Evolutionary conservation across 2,888 invertebrate genomes (phyloP).

Genomic region (Pammene fasciana): DNA sequence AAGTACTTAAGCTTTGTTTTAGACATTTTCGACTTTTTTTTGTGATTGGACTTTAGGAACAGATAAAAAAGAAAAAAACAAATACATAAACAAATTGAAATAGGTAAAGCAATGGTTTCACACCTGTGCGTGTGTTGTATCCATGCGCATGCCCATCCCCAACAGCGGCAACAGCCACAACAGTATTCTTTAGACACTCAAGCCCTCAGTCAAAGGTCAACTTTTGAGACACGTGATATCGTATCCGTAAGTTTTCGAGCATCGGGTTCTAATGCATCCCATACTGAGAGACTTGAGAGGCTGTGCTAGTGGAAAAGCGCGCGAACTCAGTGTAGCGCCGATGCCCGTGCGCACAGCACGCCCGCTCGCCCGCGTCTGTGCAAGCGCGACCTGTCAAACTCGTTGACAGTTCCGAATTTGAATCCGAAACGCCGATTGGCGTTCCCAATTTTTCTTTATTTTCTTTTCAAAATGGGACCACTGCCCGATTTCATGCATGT

Average conservation of each 20-base stretch:
- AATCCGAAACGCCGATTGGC: conserved; percentile 54
- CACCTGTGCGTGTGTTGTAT: background rate
- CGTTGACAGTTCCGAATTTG: conserved; percentile 65
- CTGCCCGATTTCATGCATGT: conserved; percentile 14
- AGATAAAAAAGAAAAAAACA: background rate
- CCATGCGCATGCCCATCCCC: background rate
- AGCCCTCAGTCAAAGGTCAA: conserved; percentile 36
- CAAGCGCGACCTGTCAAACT: conserved; percentile 67
- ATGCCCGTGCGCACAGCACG: conserved; percentile 79
- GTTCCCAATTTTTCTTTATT: conserved; percentile 26
- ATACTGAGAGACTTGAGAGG: conserved; percentile 59
- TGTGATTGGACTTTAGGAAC: too few relatives aligned
- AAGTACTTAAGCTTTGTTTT: too few relatives aligned
- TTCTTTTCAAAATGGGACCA: conserved; percentile 23
- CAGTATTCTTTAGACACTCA: conserved; percentile 2
- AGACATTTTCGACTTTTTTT: too few relatives aligned
- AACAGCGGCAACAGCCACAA: conserved; percentile 6
- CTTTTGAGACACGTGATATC: conserved; percentile 38
- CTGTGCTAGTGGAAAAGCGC: conserved; percentile 80
- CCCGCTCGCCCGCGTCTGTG: conserved; percentile 70
- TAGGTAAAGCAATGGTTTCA: background rate
- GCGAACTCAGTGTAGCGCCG: conserved; percentile 82
- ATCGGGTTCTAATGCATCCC: conserved; percentile 62
- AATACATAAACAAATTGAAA: background rate
- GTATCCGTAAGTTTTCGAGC: conserved; percentile 53